Base-by-base conservation (phyloP, 2,797 vertebrate genomes). In the Betta splendens region DNA sequence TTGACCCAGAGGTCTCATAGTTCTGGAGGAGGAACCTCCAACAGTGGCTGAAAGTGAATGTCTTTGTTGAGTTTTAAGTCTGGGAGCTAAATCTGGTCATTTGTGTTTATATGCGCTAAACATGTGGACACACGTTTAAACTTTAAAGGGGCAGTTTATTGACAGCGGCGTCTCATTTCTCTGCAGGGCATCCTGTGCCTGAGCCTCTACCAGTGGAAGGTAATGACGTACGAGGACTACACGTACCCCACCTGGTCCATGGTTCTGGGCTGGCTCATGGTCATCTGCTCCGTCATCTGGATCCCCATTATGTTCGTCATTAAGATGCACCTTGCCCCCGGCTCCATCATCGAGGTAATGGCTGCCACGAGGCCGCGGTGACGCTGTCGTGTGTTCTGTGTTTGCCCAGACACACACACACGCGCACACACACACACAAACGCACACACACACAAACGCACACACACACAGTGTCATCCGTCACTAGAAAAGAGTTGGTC, bases 281-380 rank as follows among this genome's bases (percentile, higher is more conserved):
- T 98, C 31, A 93, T 91, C 87, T 96, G 95, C 80, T 99, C 97
- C 0, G 96, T 99, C 72, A 97, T 99, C 81, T 99, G 98, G 98
- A 99, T 99, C 84, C 98, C 98, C 3, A 92, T 98, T 65, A 99
- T 99, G 98, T 99, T 99, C 40, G 79, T 92, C 84, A 94, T 99
- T 77, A 99, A 99, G 91, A 99, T 99, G 96, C 68, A 97, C 31
- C 90, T 99, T 63, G 96, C 98, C 5, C 97, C 96, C 0, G 98
- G 98, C 56, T 89, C 88, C 79, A 86, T 99, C 50, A 91, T 85
- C 0, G 96, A 99, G 97, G 98, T 99, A 93, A 90, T 63, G 15
- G 73, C 21, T 25, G 43, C 59, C 66, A 56, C 32, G 17, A 61
- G 56, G 40, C 42, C 2, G 13, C 31, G 63, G 58, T 7, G 62